Evolutionary conservation across 1,140 invertebrate genomes (phyloP), one percentile per base, ranked within the genome.

Genomic region (Ostrea denselamellosa): DNA sequence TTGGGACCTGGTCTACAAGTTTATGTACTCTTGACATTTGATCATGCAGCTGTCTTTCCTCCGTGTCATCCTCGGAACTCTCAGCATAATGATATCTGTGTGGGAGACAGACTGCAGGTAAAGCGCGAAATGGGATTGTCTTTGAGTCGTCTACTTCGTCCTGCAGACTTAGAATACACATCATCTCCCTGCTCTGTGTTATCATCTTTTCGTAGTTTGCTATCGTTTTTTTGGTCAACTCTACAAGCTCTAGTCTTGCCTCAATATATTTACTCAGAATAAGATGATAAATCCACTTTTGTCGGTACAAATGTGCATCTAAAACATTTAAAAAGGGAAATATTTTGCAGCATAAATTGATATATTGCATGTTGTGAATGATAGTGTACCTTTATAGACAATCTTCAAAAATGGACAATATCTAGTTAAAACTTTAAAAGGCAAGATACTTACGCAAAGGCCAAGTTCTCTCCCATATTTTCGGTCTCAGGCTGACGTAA

Each of bases 401-500:
- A 44, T 44, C 34, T 44, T 44, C 34, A 44, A 44, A 44, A 44
- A 44, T 44, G 34, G 5, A 44, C 1, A 44, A 44, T 44, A 44
- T 44, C 34, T 44, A 56, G 54, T 56, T 1, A 9, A 56, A 17
- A 62, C n/a, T 17, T 19, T 2, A 62, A 19, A 62, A 62, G 56
- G 17, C 56, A 81, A 44, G 2, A 86, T 65, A 81, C 85, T 86
- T 52, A 87, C 86, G 10, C 2, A 19, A n/a, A 22, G 82, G 58
- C 86, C 86, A 87, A 4, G 17, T 53, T 10, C 34, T 58, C 82
- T 83, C 86, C 86, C 86, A 87, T 2, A 25, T 68, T 28, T 65
- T 65, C 0, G 86, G 86, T 17, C 86, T 54, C 10, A 87, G 86
- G n/a, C 86, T 87, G 4, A 87, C 25, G 28, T 87, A 87, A 62